Base-by-base conservation (phyloP, 2,888 invertebrate species). In the Aleiodes alternator region DNA sequence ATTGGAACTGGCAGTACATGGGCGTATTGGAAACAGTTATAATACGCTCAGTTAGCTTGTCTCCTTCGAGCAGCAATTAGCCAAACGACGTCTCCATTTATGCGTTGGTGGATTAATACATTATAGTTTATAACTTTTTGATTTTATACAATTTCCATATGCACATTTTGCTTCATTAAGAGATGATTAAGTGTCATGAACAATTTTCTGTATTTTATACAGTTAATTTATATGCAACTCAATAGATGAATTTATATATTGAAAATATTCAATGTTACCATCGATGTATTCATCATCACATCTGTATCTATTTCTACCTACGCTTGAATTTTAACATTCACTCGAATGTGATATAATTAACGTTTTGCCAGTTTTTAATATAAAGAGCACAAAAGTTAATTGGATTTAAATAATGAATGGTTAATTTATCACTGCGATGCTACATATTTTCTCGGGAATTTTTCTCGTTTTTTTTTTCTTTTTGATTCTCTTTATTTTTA, bases 41-140 rank as follows among this genome's bases (percentile, higher is more conserved):
- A 70, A 70, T 43, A 16, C 38, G 38, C 34, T 38, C 14, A 23
- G 56, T 56, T 29, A 6, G 70, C 16, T 61, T 72, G 61, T 72
- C 73, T 78, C 55, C 69, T 70, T 70, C 75, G 68, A 68, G 75
- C 77, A 69, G 84, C 83, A 85, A 85, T 86, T 86, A 86, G 81
- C 80, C 78, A 75, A 76, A 72, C 80, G 82, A 85, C 84, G 81
- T 85, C 86, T 86, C 84, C 82, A 85, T 86, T 75, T 82, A 79
- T 82, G 82, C 78, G 74, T 79, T 78, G 72, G 61, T 43, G 43
- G 43, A 43, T 43, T 43, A 43, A 43, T 43, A 43, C 43, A 43
- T 43, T 43, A 43, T 43, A 43, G 66, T 72, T 77, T 82, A 81
- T 82, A 82, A 68, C 55, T 57, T 73, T 14, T 53, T 12, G n/a